phyloP scores from a whole-genome alignment of 1,140 invertebrate species.

The Anoplolepis gracilipes region DNA sequence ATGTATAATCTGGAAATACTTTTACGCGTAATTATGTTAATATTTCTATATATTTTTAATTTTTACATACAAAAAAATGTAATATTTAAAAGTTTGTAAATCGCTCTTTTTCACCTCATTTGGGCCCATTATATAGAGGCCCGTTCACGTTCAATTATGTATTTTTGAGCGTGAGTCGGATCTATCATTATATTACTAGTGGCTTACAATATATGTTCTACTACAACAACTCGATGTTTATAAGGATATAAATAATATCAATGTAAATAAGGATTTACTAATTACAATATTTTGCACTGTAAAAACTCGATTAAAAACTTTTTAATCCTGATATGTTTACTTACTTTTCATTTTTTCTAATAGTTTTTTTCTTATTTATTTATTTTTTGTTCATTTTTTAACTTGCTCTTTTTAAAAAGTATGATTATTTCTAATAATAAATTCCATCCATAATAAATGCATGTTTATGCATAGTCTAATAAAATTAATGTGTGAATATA shows the following conservation, averaged over 20 bases:
- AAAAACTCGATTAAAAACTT: slow-evolving; percentile 42
- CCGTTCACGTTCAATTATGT: slow-evolving; percentile 15
- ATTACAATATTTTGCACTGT: slow-evolving; percentile 1
- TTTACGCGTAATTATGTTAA: background rate
- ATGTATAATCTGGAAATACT: background rate
- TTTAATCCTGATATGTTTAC: slow-evolving; percentile 18
- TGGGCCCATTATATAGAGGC: slow-evolving; percentile 49
- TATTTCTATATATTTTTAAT: slow-evolving; percentile 5
- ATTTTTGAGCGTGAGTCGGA: slow-evolving; percentile 31
- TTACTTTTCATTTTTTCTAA: background rate
- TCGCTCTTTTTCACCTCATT: slow-evolving; percentile 37
- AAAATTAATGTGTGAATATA: background rate
- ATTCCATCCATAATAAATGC: slow-evolving; percentile 8
- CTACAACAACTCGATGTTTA: background rate
- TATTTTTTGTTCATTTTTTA: background rate
- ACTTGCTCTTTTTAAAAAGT: background rate
- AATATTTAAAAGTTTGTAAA: background rate
- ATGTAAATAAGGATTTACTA: background rate
- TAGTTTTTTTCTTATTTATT: slow-evolving; percentile 5
- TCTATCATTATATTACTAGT: slow-evolving; percentile 66
- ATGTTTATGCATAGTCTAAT: background rate
- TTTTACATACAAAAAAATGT: background rate
- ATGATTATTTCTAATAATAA: background rate
- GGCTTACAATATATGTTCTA: slow-evolving; percentile 57
- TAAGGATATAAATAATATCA: too few species aligned